Base-by-base conservation (phyloP, 2,113 vertebrate genomes). In the Dolichallabes microphthalmus region DNA sequence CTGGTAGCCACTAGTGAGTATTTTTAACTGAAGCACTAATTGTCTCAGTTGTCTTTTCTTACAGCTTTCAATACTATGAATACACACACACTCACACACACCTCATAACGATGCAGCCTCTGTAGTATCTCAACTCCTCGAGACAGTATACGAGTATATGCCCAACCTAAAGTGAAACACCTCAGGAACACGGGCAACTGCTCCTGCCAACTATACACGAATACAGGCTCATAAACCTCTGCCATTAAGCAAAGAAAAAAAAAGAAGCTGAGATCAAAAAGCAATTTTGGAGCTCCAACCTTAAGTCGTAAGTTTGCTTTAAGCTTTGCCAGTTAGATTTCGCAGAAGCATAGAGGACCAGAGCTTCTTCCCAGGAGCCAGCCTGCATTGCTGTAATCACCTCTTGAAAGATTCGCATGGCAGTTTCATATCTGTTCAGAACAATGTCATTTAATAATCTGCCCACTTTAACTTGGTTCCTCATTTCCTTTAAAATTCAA, bases 41-140 rank as follows among this genome's bases (percentile, higher is more conserved):
- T 35, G 30, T 69, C 15, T 35, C 17, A 66, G n/a, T 10, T 66
- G 14, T 27, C 15, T 64, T 32, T 17, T 69, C 4, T 66, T 30
- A 32, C 13, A 66, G 27, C 64, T 15, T 39, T 14, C 66, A 52
- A 30, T 30, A 30, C 66, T 25, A 11, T 20, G 2, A 52, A 12
- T 27, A 61, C 32, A 5, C 17, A 71, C 79, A 77, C 87, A 98
- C 98, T 97, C 32, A 8, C 17, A 71, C 79, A 78, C 87, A 98
- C 98, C 97, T 97, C 60, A 69, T 99, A 99, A 86, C 92, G 89
- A 66, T 94, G 96, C 19, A 98, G 95, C 61, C 98, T 94, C 93
- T 99, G 97, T 86, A 98, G 77, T 82, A 99, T 94, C 92, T 99
- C 97, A 82, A 99, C 97, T 5, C 95, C 95, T 55, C 95, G 95